Evolutionary conservation across 2,113 vertebrate species (phyloP).

Genomic region (Centropristis striata): DNA sequence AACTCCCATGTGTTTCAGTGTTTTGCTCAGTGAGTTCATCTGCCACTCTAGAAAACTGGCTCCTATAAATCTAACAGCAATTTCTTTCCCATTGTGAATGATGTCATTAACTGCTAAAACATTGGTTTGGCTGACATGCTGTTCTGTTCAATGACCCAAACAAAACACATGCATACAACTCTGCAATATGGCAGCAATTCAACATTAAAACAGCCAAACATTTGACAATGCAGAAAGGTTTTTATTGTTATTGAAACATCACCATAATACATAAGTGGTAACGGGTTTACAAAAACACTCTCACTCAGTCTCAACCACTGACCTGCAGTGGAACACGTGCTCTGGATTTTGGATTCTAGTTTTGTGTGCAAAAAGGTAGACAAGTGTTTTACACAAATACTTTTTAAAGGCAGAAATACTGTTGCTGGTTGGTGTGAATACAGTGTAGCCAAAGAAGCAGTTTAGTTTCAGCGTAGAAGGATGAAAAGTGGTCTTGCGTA

Average conservation of each 20-base stretch:
- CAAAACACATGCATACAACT: neutral
- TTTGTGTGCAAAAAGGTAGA: slow-evolving; percentile 41
- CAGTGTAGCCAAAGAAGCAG: slow-evolving; percentile 10
- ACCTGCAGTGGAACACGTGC: slow-evolving; percentile 71
- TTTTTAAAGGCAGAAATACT: slow-evolving; percentile 23
- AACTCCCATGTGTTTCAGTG: neutral
- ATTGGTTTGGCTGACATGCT: neutral
- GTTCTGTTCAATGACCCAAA: neutral
- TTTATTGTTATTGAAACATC: slow-evolving; percentile 60
- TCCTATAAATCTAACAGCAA: neutral
- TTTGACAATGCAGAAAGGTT: slow-evolving; percentile 32
- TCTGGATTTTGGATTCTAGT: slow-evolving; percentile 44
- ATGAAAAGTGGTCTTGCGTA: too few species aligned
- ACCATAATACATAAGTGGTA: slow-evolving; percentile 26
- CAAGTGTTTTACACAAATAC: neutral
- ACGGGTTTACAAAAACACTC: slow-evolving; percentile 39
- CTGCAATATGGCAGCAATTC: neutral
- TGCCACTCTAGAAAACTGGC: neutral
- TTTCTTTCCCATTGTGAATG: neutral
- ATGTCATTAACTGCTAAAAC: neutral
- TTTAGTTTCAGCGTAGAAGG: neutral
- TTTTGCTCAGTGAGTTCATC: slow-evolving; percentile 1
- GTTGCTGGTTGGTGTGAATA: neutral
- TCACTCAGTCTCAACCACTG: slow-evolving; percentile 54
- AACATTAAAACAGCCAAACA: neutral